These are phyloP conservation scores for Tiliacea citrago DNA, from an alignment of 2,888 invertebrate species.

Conservation along the genomic window DNA sequence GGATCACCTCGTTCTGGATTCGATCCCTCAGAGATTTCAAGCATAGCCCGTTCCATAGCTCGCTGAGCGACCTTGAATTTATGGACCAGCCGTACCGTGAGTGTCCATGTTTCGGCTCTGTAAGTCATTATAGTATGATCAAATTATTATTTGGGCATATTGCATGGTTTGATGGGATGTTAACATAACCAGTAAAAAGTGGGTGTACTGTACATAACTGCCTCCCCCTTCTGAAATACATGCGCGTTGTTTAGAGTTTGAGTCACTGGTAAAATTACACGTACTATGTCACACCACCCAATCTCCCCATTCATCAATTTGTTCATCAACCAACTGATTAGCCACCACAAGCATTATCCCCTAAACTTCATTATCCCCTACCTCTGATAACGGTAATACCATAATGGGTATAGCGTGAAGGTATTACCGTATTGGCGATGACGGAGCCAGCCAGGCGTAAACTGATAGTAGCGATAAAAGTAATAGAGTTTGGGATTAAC, in stretches of 20 bases:
- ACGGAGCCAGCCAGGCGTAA: constrained; percentile 59
- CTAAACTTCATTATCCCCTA: constrained; percentile 28
- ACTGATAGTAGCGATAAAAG: constrained; percentile 79
- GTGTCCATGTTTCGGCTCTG: no score
- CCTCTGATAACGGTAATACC: constrained; percentile 43
- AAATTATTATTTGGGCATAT: background rate
- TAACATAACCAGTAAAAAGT: background rate
- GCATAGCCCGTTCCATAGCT: no score
- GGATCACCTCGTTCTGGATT: no score
- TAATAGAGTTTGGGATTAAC: constrained; percentile 79
- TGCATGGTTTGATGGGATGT: background rate
- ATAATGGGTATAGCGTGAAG: constrained; percentile 36
- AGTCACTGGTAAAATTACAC: background rate
- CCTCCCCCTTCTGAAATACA: no score
- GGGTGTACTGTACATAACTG: no score
- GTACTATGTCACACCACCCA: background rate
- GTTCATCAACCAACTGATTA: constrained; percentile 51
- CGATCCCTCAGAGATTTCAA: no score
- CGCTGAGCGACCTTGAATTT: no score
- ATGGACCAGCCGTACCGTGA: no score
- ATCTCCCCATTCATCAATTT: constrained; percentile 42
- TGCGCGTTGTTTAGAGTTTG: no score
- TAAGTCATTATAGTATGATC: background rate
- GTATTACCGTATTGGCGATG: constrained; percentile 42
- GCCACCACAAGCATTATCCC: constrained; percentile 20